Conservation (phyloP, 1,140 invertebrate species). For the Zaprionus vittiger region DNA sequence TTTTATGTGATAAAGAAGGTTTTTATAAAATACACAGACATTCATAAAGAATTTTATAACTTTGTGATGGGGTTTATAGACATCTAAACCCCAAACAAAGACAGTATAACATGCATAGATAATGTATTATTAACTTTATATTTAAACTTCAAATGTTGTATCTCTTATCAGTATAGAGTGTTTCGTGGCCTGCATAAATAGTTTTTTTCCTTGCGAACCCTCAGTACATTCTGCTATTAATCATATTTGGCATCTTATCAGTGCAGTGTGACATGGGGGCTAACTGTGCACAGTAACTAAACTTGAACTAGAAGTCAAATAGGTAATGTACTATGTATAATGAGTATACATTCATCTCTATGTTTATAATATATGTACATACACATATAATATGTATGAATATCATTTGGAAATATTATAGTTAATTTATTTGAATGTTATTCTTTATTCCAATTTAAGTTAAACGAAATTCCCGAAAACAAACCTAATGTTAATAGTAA, state of each 20-base stretch:
- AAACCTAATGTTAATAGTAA: neutral
- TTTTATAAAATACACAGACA: no score
- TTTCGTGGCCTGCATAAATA: neutral
- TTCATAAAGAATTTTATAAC: no score
- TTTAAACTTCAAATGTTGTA: neutral
- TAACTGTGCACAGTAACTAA: neutral
- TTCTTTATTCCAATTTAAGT: neutral
- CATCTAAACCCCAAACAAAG: no score
- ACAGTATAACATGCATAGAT: no score
- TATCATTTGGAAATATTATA: neutral
- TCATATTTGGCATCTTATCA: constrained; percentile 15
- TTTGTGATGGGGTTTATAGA: no score
- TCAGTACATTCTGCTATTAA: neutral
- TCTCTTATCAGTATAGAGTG: neutral
- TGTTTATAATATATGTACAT: no score
- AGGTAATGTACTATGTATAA: neutral
- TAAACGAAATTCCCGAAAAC: neutral
- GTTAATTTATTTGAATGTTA: neutral
- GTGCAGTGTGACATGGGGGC: constrained; percentile 2
- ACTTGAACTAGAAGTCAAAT: neutral
- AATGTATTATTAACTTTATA: neutral
- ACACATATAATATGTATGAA: no score
- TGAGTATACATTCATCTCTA: no score
- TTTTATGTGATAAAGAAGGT: no score
- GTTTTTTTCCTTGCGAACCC: neutral